Base-by-base conservation (phyloP, 1,140 invertebrate genomes). In the Aphaenogaster floridana region DNA sequence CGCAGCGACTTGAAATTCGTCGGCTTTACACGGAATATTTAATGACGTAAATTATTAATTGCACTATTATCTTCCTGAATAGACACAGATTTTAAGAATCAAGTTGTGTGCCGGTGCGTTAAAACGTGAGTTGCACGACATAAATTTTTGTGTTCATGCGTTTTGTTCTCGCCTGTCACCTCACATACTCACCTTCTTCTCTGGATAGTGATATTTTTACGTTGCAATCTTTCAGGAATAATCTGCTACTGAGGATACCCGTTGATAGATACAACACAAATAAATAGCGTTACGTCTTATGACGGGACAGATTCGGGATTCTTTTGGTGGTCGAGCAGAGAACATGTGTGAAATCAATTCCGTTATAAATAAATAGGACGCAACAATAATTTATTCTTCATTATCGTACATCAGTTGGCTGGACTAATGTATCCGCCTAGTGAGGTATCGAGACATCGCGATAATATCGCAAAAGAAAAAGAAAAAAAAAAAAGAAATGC, bases 331-430 rank as follows among this genome's bases (percentile, higher is more conserved):
- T 57, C 48, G 17, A 84, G 50, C 15, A 39, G 5, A 79, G 2
- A 74, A 36, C 7, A 76, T n/a, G n/a, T 36, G 0, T 36, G 0
- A 84, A 48, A 61, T 84, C 28, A 74, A 28, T 61, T 84, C 17
- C 28, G 13, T 61, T 88, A 72, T 90, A 90, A 92, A 92, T 92
- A 92, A 92, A 92, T 92, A 92, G 63, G 76, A 88, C 90, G 85
- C 86, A 91, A 89, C 83, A 91, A 92, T 91, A 91, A 92, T 90
- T 92, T 91, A 92, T 91, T 89, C 61, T 59, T 74, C 48, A 45
- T 71, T 88, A 85, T 90, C 83, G 63, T 90, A 91, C 86, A 90
- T 88, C 48, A 69, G 45, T 69, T 50, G 78, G 80, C 80, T 76
- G 69, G 69, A 84, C 50, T 50, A 63, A 52, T 42, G 15, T 68